Percentiles rank a stretch among this genome's conserved stretches.
phyloP scores from a whole-genome alignment of 2,888 invertebrate genomes.

The Blastobasis adustella region DNA sequence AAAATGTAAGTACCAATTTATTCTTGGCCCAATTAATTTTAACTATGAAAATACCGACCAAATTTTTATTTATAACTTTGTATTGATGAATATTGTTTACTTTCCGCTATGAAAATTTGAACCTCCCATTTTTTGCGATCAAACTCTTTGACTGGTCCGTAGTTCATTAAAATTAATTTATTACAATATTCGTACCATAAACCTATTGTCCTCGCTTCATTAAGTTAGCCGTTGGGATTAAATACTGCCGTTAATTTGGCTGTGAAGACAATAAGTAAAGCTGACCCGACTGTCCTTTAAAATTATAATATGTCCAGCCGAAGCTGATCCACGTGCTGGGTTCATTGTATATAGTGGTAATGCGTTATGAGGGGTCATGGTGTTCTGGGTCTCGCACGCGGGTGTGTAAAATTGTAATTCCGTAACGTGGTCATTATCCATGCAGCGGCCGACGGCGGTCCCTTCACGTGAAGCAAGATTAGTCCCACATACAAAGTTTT shows the following conservation, averaged over 20 bases:
- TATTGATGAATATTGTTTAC: too few species aligned
- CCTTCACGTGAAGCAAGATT: constrained; percentile 41
- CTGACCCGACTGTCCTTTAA: constrained; percentile 31
- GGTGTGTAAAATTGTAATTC: constrained; percentile 43
- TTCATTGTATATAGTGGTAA: constrained; percentile 5
- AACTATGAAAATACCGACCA: too few species aligned
- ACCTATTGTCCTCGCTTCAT: constrained; percentile 27
- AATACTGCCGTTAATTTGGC: constrained; percentile 30
- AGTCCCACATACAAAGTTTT: constrained; percentile 51
- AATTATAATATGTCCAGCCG: constrained; percentile 24
- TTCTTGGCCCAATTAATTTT: too few species aligned
- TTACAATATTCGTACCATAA: constrained; percentile 23
- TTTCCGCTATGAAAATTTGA: too few species aligned
- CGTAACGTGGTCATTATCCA: constrained; percentile 44
- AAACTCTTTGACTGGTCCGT: too few species aligned
- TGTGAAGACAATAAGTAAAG: constrained; percentile 35
- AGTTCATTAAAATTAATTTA: constrained; percentile 10
- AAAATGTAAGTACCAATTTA: too few species aligned
- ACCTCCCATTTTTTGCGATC: too few species aligned
- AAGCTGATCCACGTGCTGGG: constrained; percentile 10
- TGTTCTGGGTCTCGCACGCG: constrained; percentile 14
- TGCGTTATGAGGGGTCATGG: constrained; percentile 12
- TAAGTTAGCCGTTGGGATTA: constrained; percentile 24
- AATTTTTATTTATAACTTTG: too few species aligned
- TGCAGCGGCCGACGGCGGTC: constrained; percentile 39